Evolutionary conservation across 2,113 vertebrate species (phyloP), one percentile per base, ranked within the genome.

Genomic region (Girardinichthys multiradiatus): DNA sequence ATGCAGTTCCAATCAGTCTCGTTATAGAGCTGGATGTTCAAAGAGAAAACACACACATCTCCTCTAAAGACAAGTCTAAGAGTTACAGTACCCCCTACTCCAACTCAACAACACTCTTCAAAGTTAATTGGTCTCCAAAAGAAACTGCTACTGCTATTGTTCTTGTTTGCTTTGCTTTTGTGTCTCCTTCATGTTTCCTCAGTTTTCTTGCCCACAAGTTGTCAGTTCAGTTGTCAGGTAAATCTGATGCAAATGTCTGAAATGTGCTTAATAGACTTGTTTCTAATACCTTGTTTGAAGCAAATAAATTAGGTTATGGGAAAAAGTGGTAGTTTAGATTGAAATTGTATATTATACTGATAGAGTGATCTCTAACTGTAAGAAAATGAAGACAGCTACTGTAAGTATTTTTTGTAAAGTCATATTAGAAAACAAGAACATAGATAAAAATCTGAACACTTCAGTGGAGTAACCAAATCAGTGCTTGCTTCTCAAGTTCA

Each of bases 1-100:
- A 65, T 80, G 68, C 30, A 19, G 80, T 72, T 90, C 79, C 82
- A 89, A 88, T 89, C 84, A 86, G 83, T 70, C 60, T 65, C 74
- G 69, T 79, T 76, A 74, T 58, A 68, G 69, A 65, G 73, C 80
- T 82, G 81, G 82, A 88, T 80, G 75, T 78, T 83, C 21, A 70
- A 80, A 71, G 75, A 27, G 79, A 85, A 74, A 76, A 86, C 64
- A 78, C 66, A 48, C 48, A 73, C 29, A 72, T 68, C 70, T 68
- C 63, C 39, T 39, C 28, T 64, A 60, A 42, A 70, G 35, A 42
- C 35, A 14, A 28, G 42, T 13, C n/a, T 31, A 31, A 72, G 76
- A 68, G 62, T 66, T 76, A 76, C 59, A 69, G 45, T 28, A 66
- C 58, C 26, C 9, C 10, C 15, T 61, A 60, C n/a, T 65, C 66